A percentile compares a stretch with the other conserved stretches of the same genome.
phyloP scores from a whole-genome alignment of 1,140 invertebrate species.

The Drosophila baimaii region DNA sequence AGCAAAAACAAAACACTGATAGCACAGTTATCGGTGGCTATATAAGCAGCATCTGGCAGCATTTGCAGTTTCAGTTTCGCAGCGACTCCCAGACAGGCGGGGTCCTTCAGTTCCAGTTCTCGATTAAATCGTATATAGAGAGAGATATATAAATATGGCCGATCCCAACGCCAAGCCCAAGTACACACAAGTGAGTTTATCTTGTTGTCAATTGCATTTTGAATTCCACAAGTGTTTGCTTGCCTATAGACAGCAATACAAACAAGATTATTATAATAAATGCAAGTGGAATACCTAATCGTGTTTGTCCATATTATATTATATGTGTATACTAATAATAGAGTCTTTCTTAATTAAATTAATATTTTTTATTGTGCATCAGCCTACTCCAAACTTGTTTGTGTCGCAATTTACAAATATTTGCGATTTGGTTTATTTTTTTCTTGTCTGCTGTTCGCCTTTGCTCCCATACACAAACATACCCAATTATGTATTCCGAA shows the following conservation, averaged over 20 bases:
- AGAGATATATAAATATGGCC: slow-evolving; percentile 62
- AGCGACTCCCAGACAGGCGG: slow-evolving; percentile 33
- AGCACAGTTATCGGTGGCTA: slow-evolving; percentile 53
- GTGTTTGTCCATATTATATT: background rate
- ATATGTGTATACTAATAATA: background rate
- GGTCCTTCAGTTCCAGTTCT: slow-evolving; percentile 10
- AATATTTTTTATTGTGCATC: background rate
- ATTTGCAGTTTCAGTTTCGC: slow-evolving; percentile 52
- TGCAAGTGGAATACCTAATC: background rate
- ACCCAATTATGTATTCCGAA: background rate
- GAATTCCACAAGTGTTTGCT: background rate
- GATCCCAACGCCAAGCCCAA: slow-evolving; percentile 75
- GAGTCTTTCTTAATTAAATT: background rate
- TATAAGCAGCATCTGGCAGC: slow-evolving; percentile 49
- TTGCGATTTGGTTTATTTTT: background rate
- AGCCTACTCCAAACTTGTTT: slow-evolving; percentile 34
- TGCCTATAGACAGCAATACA: background rate
- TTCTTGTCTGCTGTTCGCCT: background rate
- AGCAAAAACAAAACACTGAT: slow-evolving; percentile 42
- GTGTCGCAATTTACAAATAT: slow-evolving; percentile 45
- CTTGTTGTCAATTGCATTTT: slow-evolving; percentile 26
- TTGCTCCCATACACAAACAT: slow-evolving; percentile 1
- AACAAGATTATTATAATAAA: background rate
- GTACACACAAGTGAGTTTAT: slow-evolving; percentile 77
- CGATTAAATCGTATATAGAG: background rate